Evolutionary conservation across 2,797 vertebrate genomes (phyloP).

Genomic region (Peromyscus attwateri): DNA sequence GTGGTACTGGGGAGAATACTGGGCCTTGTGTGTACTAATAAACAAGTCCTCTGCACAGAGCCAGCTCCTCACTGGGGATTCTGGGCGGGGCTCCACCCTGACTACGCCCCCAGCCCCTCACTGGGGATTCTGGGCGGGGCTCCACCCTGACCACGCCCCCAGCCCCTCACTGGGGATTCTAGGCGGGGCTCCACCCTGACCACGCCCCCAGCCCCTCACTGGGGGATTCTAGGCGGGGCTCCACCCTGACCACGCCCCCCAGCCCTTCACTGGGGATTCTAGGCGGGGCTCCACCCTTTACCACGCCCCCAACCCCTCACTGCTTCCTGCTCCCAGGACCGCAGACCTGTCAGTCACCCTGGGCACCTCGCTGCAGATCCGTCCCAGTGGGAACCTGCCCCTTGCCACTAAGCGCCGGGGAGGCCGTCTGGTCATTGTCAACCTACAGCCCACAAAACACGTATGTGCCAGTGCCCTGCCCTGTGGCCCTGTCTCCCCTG

Average conservation of each 20-base stretch:
- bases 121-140: too few relatives aligned
- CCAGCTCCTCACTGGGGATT: neutral
- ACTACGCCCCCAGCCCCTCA: neutral
- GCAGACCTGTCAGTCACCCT: conserved; percentile 96
- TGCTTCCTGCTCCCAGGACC: conserved; percentile 87
- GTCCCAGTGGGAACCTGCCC: conserved; percentile 96
- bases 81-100: neutral
- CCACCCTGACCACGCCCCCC: too few relatives aligned
- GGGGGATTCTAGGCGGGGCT: too few relatives aligned
- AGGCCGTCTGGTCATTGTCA: conserved; percentile 95
- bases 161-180: too few relatives aligned
- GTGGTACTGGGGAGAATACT: neutral
- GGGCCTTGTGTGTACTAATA: neutral
- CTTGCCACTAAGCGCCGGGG: conserved; percentile 96
- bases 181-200: too few relatives aligned
- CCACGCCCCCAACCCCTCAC: neutral
- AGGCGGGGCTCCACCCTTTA: too few relatives aligned
- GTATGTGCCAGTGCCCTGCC: conserved; percentile 87
- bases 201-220: too few relatives aligned
- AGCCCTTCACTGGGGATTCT: too few relatives aligned
- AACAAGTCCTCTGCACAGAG: neutral
- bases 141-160: too few relatives aligned
- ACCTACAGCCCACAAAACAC: conserved; percentile 97
- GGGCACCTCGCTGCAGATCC: conserved; percentile 98
- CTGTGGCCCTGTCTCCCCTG: neutral